These are phyloP conservation scores for Hyles lineata DNA, from an alignment of 2,888 invertebrate species.

Conservation along the genomic window DNA sequence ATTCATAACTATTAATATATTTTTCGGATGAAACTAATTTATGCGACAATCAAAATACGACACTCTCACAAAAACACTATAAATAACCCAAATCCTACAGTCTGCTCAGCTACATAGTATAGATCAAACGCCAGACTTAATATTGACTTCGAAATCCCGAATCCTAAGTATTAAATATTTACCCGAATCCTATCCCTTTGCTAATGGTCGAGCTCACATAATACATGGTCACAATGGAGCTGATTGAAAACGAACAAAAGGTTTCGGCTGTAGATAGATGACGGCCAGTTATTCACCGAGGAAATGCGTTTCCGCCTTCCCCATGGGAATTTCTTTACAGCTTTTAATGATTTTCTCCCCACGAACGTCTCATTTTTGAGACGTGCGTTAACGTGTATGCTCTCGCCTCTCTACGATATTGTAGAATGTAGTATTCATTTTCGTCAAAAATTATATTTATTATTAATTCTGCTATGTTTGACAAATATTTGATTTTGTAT, in stretches of 20 bases:
- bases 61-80: too few relatives aligned
- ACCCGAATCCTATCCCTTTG: slow-evolving; percentile 22
- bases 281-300: slow-evolving; percentile 27
- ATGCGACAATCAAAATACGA: too few relatives aligned
- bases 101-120: background rate
- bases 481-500: too few relatives aligned
- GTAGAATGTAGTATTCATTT: too few relatives aligned
- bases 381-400: slow-evolving; percentile 2
- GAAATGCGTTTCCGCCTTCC: slow-evolving; percentile 23
- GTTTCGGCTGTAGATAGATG: slow-evolving; percentile 27
- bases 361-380: slow-evolving; percentile 14
- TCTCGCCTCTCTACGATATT: background rate
- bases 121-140: background rate
- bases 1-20: too few relatives aligned
- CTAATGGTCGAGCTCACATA: slow-evolving; percentile 15
- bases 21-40: too few relatives aligned
- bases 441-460: background rate
- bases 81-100: too few relatives aligned
- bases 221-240: slow-evolving; percentile 21
- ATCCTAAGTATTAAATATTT: slow-evolving; percentile 19
- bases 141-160: slow-evolving; percentile 4
- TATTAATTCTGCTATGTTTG: background rate
- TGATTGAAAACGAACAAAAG: slow-evolving; percentile 30
- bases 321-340: slow-evolving; percentile 26
- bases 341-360: slow-evolving; percentile 25